Percentiles rank a stretch among this genome's conserved stretches.
These are phyloP conservation scores for Calameuta filiformis DNA, from an alignment of 2,888 invertebrate species.

Conservation along the genomic window DNA sequence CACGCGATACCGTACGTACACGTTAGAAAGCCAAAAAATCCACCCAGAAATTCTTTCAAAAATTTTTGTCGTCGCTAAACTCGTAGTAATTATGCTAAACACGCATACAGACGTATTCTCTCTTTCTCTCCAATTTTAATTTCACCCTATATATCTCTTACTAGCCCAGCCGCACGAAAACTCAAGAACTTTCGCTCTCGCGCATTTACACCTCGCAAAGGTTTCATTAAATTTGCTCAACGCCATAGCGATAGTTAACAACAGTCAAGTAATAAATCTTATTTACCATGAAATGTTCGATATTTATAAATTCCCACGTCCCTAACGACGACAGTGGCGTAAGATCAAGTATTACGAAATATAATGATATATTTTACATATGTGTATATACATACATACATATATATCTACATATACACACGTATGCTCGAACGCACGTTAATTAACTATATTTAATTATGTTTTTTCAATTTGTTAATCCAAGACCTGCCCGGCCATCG, in stretches of 20 bases:
- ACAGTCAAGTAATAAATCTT: constrained; percentile 29
- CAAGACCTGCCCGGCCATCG: not conserved
- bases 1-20: constrained; percentile 49
- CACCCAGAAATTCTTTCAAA: constrained; percentile 23
- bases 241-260: not conserved
- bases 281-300: constrained; percentile 30
- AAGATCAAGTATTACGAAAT: not conserved
- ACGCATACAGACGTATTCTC: not conserved
- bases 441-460: constrained; percentile 2
- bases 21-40: constrained; percentile 32
- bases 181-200: constrained; percentile 11
- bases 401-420: not conserved
- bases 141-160: not conserved
- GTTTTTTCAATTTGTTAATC: not conserved
- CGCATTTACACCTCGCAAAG: constrained; percentile 15
- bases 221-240: not conserved
- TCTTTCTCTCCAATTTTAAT: not conserved
- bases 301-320: constrained; percentile 17
- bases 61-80: not conserved
- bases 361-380: not conserved
- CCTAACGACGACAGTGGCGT: not conserved
- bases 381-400: too few relatives aligned
- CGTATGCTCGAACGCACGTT: not conserved
- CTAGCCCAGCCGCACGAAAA: not conserved
- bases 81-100: not conserved